Conservation (phyloP, 2,797 vertebrate genomes). For the Chaetodon trifasciatus region DNA sequence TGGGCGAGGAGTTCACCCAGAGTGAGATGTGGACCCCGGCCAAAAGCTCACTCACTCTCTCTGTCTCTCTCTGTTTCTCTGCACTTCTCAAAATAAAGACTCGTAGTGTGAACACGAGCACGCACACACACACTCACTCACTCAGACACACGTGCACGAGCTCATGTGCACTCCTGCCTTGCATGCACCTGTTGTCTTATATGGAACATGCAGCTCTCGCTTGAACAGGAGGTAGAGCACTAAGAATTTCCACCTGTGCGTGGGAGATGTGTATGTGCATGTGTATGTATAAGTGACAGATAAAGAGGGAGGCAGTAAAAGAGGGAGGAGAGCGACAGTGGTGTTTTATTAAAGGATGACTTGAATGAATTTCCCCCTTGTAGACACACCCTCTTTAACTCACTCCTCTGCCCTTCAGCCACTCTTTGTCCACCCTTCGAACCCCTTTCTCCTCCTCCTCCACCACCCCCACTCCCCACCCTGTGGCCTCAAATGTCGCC, state of each 20-base stretch:
- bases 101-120: conserved; percentile 22
- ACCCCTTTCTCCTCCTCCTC: neutral
- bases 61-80: conserved; percentile 38
- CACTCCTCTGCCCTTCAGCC: conserved; percentile 51
- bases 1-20: conserved; percentile 47
- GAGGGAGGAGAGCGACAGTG: conserved; percentile 34
- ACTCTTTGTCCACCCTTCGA: conserved; percentile 52
- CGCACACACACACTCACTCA: neutral
- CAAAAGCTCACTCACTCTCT: conserved; percentile 46
- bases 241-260: conserved; percentile 69
- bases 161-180: conserved; percentile 70
- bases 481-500: conserved; percentile 62
- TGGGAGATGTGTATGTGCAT: conserved; percentile 49
- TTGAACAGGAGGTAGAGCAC: conserved; percentile 63
- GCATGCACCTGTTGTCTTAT: conserved; percentile 78
- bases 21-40: conserved; percentile 40
- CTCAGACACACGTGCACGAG: conserved; percentile 28
- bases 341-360: conserved; percentile 54
- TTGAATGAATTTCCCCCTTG: conserved; percentile 55
- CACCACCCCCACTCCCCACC: conserved; percentile 20
- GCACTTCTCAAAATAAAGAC: conserved; percentile 49
- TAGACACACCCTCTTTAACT: conserved; percentile 57
- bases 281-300: conserved; percentile 37
- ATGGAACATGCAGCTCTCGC: conserved; percentile 56
- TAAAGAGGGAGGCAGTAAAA: conserved; percentile 55